These are phyloP conservation scores for Pelecanus crispus DNA, from an alignment of 2,113 vertebrate species.

Conservation along the genomic window DNA sequence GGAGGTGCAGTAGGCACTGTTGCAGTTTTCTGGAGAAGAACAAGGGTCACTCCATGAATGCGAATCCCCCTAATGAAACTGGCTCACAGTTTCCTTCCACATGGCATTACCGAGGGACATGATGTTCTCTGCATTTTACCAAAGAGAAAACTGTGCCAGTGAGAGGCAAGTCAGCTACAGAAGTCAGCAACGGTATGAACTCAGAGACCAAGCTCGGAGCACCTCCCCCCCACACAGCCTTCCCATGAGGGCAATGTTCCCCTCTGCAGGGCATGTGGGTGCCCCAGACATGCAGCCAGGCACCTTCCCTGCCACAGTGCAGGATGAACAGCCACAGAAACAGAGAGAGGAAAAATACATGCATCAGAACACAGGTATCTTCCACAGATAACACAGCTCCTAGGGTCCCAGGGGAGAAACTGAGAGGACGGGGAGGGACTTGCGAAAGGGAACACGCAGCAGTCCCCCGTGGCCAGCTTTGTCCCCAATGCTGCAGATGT, in stretches of 20 bases:
- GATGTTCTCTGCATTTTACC: not conserved
- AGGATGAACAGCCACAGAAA: not conserved
- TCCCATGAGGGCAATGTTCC: not conserved
- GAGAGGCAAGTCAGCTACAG: not conserved
- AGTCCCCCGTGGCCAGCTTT: not conserved
- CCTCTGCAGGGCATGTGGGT: not conserved
- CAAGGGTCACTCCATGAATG: not conserved
- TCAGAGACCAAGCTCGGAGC: not conserved
- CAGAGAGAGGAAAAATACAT: not conserved
- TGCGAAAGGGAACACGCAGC: not conserved
- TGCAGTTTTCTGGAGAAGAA: not conserved
- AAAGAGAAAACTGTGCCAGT: not conserved
- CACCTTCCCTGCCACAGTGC: rapidly evolving
- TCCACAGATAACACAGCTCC: not conserved
- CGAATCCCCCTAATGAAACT: not conserved
- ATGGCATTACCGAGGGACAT: not conserved
- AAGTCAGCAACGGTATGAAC: not conserved
- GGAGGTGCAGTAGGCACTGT: not conserved
- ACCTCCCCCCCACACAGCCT: rapidly evolving
- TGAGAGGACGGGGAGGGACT: not conserved
- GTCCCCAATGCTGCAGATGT: not conserved
- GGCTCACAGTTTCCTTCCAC: not conserved
- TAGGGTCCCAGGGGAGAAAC: not conserved
- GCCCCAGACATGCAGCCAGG: not conserved
- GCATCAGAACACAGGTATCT: not conserved